Base-by-base conservation (phyloP, 1,140 invertebrate genomes). In the Bombus vancouverensis region DNA sequence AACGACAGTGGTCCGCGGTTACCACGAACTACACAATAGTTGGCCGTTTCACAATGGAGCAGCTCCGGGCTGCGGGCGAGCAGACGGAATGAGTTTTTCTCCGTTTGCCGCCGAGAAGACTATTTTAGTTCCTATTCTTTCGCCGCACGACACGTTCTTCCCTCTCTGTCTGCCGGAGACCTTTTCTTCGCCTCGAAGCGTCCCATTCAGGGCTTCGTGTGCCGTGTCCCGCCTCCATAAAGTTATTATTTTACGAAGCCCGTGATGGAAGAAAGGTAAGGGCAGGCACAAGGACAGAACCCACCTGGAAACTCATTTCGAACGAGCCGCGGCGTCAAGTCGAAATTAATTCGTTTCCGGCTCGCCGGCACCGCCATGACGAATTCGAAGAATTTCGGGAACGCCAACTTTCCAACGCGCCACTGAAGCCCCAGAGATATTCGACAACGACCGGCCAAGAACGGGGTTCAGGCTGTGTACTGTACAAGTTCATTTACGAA, bases 1-100 rank as follows among this genome's bases (percentile, higher is more conserved):
- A 82, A 87, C 85, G 89, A 87, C 85, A 87, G 89, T 73, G 86
- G 89, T 87, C 72, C 79, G 81, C 83, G 86, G 88, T 90, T 88
- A 92, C 91, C 89, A 76, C 81, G 85, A 92, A 88, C 87, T 90
- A 89, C 88, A 92, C 91, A 92, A 92, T 92, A 91, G 90, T 91
- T 91, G 87, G 80, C 83, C 84, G 71, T 81, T 80, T 82, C 83
- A 91, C 90, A 92, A 92, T 92, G 81, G 91, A 83, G 71, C 85
- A 80, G 81, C 81, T 78, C 87, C 76, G 83, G 88, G 86, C 85
- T 88, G 91, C 86, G 87, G 88, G 78, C 81, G 83, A 90, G 87
- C 87, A 90, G 87, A 91, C 91, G 88, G 87, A 92, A 92, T 91
- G 89, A 92, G 87, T 87, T 92, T 92, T 91, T 90, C 91, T 92